phyloP scores from a whole-genome alignment of 2,797 vertebrate genomes.

The Gallinago solitaria region DNA sequence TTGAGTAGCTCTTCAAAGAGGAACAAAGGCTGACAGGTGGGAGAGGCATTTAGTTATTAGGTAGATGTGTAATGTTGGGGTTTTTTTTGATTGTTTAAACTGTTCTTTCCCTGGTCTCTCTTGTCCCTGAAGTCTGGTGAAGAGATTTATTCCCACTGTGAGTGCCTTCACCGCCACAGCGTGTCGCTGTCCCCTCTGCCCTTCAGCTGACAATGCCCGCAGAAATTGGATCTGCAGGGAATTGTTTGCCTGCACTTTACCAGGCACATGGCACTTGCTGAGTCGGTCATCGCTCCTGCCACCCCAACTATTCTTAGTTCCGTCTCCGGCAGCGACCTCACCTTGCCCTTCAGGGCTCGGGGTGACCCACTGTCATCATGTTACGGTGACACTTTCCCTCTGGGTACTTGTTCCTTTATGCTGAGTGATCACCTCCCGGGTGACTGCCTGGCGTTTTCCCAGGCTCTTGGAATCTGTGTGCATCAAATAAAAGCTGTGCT shows the following conservation, averaged over 20 bases:
- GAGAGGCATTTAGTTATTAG: too few relatives aligned
- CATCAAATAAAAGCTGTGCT: not conserved
- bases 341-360: not conserved
- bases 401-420: not conserved
- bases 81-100: not conserved
- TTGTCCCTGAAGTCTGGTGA: not conserved
- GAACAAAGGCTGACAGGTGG: not conserved
- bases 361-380: not conserved
- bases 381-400: not conserved
- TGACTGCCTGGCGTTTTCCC: not conserved
- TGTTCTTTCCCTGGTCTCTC: not conserved
- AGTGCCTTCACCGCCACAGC: not conserved
- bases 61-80: rapidly evolving
- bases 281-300: rapidly evolving
- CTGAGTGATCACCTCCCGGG: not conserved
- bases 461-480: not conserved
- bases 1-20: not conserved
- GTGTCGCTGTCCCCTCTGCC: not conserved
- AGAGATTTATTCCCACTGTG: not conserved
- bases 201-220: not conserved
- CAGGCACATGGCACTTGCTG: not conserved
- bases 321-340: not conserved
- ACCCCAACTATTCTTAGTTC: not conserved
- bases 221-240: not conserved
- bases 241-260: not conserved